A percentile compares a stretch with the other conserved stretches of the same genome.
These are phyloP conservation scores for Petromus typicus DNA, from an alignment of 2,113 vertebrate genomes.

Conservation along the genomic window DNA sequence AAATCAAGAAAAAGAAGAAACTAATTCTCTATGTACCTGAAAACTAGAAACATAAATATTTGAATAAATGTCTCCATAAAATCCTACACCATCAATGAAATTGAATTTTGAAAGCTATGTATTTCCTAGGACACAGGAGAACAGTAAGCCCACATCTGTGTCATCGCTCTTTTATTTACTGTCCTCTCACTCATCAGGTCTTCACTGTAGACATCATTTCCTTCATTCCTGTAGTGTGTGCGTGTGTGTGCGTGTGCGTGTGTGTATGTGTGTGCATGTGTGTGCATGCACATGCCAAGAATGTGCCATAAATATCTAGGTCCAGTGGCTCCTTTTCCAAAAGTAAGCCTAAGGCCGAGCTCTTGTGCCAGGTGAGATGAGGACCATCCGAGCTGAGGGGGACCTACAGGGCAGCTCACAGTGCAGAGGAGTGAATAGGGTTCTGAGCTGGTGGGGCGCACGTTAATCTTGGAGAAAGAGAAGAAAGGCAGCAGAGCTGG, in stretches of 20 bases:
- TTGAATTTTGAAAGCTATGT: neutral
- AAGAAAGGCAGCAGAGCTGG: fast-evolving
- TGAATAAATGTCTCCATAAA: neutral
- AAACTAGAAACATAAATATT: neutral
- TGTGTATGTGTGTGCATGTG: too few relatives aligned
- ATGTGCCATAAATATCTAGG: neutral
- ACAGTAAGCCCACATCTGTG: neutral
- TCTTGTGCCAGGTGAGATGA: neutral
- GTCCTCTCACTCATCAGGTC: neutral
- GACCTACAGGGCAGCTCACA: neutral
- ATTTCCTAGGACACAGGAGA: neutral
- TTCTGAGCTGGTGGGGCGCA: neutral
- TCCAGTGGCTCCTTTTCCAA: neutral
- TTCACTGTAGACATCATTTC: neutral
- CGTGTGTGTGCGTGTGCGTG: neutral
- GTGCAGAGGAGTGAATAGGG: too few relatives aligned
- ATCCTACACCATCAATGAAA: neutral
- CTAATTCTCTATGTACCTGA: neutral
- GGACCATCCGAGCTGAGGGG: neutral
- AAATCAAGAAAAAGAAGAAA: neutral
- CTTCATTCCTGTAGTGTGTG: neutral
- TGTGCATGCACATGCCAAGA: too few relatives aligned
- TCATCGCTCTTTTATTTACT: neutral
- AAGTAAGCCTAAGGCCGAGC: neutral
- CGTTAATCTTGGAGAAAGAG: neutral